Evolutionary conservation across 2,113 vertebrate genomes (phyloP).

Genomic region (Chamaea fasciata): DNA sequence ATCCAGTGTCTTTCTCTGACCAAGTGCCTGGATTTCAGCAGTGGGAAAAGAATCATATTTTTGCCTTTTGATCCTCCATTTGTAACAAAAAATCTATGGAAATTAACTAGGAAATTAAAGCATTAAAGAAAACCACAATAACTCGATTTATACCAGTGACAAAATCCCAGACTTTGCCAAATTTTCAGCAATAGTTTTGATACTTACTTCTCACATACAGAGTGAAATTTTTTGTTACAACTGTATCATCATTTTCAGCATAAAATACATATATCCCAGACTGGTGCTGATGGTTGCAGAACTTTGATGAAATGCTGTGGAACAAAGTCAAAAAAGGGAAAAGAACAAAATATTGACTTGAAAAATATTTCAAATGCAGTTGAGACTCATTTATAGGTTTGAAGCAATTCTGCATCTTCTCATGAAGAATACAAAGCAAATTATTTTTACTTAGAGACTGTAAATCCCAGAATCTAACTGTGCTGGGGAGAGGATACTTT

Average conservation of each 20-base stretch:
- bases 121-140: not conserved
- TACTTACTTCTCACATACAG: constrained; percentile 86
- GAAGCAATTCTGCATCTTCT: not conserved
- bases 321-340: constrained; percentile 22
- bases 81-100: not conserved
- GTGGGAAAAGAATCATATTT: not conserved
- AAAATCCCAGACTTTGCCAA: not conserved
- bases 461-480: not conserved
- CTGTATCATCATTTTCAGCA: constrained; percentile 74
- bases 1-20: not conserved
- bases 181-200: not conserved
- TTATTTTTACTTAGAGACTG: not conserved
- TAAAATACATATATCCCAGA: constrained; percentile 84
- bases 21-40: not conserved
- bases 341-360: not conserved
- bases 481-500: not conserved
- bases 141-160: not conserved
- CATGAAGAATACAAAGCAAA: not conserved
- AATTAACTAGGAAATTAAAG: not conserved
- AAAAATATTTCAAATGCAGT: not conserved
- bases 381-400: not conserved
- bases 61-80: not conserved
- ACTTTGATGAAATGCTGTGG: constrained; percentile 72
- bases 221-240: constrained; percentile 72
- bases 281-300: constrained; percentile 72